Evolutionary conservation across 2,888 invertebrate species (phyloP), one percentile per base, ranked within the genome.

Genomic region (Standfussiana lucernea): DNA sequence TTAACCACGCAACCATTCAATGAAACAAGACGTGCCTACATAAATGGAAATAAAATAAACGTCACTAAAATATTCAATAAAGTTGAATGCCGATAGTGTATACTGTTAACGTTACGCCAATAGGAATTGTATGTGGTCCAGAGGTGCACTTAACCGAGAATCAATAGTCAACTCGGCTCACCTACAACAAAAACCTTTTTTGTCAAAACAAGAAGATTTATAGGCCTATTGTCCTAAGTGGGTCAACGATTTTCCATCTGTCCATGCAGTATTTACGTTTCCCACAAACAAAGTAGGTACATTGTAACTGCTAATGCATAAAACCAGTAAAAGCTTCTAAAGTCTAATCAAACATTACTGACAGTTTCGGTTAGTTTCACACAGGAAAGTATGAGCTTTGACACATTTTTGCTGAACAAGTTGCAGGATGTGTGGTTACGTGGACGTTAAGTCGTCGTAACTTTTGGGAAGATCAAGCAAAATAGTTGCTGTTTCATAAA

Each of bases 201-300:
- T 91, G 92, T 94, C 92, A 92, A 92, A 92, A 92, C 91, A 90
- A 88, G 90, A 90, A 93, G 93, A 95, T 95, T 96, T 95, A 95
- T 95, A 92, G 90, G 87, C 87, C 92, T 91, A 95, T 96, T 96
- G 95, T 95, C 86, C 85, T 84, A 94, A 92, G 93, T 95, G 86
- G 95, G 95, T 94, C 95, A 95, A 93, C 89, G 90, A 92, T 93
- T 95, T 93, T 93, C 92, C 92, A 92, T 92, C 90, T 91, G 88
- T 91, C 88, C 89, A 88, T 88, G 75, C 86, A 79, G 84, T 88
- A 90, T 92, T 93, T 92, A 90, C 90, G 91, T 89, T 93, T 89
- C 88, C 91, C 89, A 91, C 90, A 89, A 89, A 90, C 90, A 90
- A 91, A 90, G 89, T 89, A 77, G 32, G 21, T 75, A 88, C 90